Conservation (phyloP, 64 coral and sea anemone genomes). For the Orbicella faveolata region DNA sequence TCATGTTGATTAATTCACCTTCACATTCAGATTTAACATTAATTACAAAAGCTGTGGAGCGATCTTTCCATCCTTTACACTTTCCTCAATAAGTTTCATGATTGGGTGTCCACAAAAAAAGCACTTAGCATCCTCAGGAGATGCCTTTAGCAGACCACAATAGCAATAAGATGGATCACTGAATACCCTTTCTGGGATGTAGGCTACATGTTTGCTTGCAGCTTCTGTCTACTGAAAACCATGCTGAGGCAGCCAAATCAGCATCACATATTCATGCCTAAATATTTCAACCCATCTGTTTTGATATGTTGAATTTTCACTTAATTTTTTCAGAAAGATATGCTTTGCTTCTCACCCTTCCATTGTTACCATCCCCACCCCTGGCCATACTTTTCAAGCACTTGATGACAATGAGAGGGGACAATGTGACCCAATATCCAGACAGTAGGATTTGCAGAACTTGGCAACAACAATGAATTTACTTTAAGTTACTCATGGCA, state of each 20-base stretch:
- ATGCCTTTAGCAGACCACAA: slow-evolving; percentile 34
- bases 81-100: slow-evolving; percentile 24
- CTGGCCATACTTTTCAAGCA: slow-evolving; percentile 53
- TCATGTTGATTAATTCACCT: too few relatives aligned
- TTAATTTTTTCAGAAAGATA: slow-evolving; percentile 44
- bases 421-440: slow-evolving; percentile 71
- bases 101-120: slow-evolving; percentile 10
- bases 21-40: too few relatives aligned
- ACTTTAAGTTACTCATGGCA: slow-evolving; percentile 36
- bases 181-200: slow-evolving; percentile 17
- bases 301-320: slow-evolving; percentile 39
- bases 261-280: slow-evolving; percentile 22
- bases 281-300: slow-evolving; percentile 36
- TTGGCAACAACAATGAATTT: slow-evolving; percentile 49
- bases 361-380: slow-evolving; percentile 47
- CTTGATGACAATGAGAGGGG: slow-evolving; percentile 42
- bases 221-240: not conserved
- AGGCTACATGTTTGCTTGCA: slow-evolving; percentile 6
- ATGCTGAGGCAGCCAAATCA: slow-evolving; percentile 12
- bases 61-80: slow-evolving; percentile 21
- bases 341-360: slow-evolving; percentile 51
- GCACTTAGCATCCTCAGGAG: slow-evolving; percentile 1
- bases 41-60: too few relatives aligned
- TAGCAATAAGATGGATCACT: slow-evolving; percentile 40
- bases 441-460: slow-evolving; percentile 61